Percentiles rank a stretch among this genome's conserved stretches.
Evolutionary conservation across 2,113 vertebrate genomes (phyloP).

Genomic region (Chlamydotis undulata): DNA sequence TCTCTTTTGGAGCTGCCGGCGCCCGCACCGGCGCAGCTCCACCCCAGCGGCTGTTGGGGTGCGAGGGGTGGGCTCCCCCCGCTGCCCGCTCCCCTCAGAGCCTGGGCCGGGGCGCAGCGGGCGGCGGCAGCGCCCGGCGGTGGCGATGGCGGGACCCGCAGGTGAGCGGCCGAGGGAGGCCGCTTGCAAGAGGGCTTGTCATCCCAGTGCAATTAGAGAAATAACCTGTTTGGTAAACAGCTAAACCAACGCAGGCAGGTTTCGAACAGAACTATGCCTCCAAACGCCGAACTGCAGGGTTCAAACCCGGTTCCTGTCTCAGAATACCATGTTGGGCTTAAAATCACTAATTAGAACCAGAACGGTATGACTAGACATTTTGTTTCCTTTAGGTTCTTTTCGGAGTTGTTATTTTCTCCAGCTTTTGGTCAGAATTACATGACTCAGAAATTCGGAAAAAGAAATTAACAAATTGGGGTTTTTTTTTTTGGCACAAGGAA

Average conservation of each 20-base stretch:
- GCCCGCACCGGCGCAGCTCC: background rate
- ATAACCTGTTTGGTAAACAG: background rate
- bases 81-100: background rate
- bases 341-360: background rate
- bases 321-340: background rate
- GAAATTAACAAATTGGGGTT: background rate
- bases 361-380: background rate
- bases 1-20: background rate
- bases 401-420: background rate
- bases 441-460: background rate
- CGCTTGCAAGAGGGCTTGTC: no score
- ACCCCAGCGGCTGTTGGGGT: no score
- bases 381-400: background rate
- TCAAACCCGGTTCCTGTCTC: background rate
- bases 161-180: background rate
- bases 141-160: no score
- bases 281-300: background rate
- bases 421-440: background rate
- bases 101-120: no score
- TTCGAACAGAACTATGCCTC: background rate
- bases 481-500: background rate
- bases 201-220: accelerated
- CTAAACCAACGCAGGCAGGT: background rate
- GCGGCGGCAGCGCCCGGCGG: no score
- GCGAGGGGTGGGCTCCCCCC: background rate